Conservation (phyloP, 2,888 invertebrate genomes). For the Tromatobia lineatoria region DNA sequence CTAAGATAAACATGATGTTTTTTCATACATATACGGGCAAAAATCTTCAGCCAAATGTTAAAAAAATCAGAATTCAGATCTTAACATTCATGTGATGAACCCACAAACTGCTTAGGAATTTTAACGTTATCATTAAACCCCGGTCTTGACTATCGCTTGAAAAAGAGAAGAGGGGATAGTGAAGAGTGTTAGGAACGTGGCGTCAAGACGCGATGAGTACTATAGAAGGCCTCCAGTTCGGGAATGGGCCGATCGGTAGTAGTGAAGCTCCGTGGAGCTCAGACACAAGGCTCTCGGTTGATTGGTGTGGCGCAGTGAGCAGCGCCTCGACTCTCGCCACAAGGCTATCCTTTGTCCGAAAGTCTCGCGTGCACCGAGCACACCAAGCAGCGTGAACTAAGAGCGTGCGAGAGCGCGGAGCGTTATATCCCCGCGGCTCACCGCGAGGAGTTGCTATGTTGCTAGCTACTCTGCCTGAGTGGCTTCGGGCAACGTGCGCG, state of each 20-base stretch:
- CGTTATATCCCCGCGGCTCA: background rate
- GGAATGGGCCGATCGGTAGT: constrained; percentile 46
- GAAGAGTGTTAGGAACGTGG: background rate
- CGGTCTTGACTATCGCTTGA: too few species aligned
- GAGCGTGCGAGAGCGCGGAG: constrained; percentile 31
- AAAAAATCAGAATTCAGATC: too few species aligned
- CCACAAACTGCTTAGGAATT: too few species aligned
- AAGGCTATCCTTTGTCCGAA: constrained; percentile 85
- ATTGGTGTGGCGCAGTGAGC: constrained; percentile 51
- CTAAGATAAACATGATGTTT: too few species aligned
- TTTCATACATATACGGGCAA: too few species aligned
- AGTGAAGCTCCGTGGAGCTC: constrained; percentile 38
- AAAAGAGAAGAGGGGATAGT: background rate
- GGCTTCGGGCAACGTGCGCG: constrained; percentile 37
- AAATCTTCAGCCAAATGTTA: too few species aligned
- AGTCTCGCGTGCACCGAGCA: constrained; percentile 74
- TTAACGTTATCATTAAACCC: too few species aligned
- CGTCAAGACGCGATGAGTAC: background rate
- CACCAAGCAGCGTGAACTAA: constrained; percentile 29
- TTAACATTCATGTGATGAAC: too few species aligned
- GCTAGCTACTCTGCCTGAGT: background rate
- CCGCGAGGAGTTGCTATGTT: constrained; percentile 18
- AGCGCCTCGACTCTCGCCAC: constrained; percentile 70
- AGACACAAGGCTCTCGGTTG: constrained; percentile 43
- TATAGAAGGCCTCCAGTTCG: constrained; percentile 25